Percentiles rank a stretch among this genome's conserved stretches.
Conservation (phyloP, 2,888 invertebrate species). For the Diarsia rubi region DNA sequence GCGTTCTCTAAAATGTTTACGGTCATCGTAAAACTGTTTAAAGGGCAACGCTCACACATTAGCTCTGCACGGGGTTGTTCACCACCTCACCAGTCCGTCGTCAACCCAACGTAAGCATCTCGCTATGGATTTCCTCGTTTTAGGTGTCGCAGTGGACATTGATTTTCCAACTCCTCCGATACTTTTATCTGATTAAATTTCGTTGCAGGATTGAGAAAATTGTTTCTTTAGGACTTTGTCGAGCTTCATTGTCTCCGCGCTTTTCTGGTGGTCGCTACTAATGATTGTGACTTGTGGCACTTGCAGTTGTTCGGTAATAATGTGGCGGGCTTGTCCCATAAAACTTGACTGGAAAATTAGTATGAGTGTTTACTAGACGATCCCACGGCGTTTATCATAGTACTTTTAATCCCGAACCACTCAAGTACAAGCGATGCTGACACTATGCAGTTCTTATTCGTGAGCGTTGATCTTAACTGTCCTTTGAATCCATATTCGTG, state of each 20-base stretch:
- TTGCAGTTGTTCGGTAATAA: too few relatives aligned
- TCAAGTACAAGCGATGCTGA: neutral
- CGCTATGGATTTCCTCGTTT: neutral
- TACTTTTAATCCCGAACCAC: neutral
- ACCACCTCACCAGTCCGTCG: neutral
- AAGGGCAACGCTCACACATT: slow-evolving; percentile 36
- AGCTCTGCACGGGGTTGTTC: neutral
- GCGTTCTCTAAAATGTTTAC: slow-evolving; percentile 66
- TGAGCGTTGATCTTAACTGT: slow-evolving; percentile 37
- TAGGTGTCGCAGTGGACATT: neutral
- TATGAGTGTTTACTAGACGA: neutral
- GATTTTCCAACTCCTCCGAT: too few relatives aligned
- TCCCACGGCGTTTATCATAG: neutral
- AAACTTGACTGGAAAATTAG: too few relatives aligned
- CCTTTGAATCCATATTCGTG: slow-evolving; percentile 67
- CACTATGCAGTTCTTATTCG: fast-evolving
- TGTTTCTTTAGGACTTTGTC: too few relatives aligned
- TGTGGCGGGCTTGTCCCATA: too few relatives aligned
- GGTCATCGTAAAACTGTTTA: slow-evolving; percentile 72
- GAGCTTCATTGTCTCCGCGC: too few relatives aligned
- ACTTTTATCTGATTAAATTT: too few relatives aligned
- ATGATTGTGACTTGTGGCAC: too few relatives aligned
- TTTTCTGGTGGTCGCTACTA: too few relatives aligned
- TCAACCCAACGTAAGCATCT: neutral
- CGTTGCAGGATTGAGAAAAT: too few relatives aligned